A percentile compares a stretch with the other conserved stretches of the same genome.
phyloP scores from a whole-genome alignment of 2,888 invertebrate genomes.

The Leptogaster cylindrica region DNA sequence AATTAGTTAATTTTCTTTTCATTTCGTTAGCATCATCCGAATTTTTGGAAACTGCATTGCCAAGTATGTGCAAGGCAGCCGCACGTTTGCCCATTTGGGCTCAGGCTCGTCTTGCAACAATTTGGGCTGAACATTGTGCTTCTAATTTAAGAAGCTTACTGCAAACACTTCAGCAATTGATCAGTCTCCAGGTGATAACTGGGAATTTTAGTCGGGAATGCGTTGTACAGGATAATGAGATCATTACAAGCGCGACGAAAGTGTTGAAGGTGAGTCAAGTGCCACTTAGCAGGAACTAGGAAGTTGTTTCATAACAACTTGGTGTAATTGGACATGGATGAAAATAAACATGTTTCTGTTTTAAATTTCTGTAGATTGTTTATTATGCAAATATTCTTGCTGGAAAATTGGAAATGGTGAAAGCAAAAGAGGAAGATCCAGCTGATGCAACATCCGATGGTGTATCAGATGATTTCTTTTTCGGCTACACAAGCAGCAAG shows the following conservation, averaged over 20 bases:
- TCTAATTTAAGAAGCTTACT: slow-evolving; percentile 71
- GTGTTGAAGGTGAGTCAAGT: slow-evolving; percentile 74
- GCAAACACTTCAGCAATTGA: slow-evolving; percentile 84
- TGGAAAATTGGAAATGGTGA: slow-evolving; percentile 75
- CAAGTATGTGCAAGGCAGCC: slow-evolving; percentile 78
- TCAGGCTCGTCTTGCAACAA: slow-evolving; percentile 79
- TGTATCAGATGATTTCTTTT: slow-evolving; percentile 59
- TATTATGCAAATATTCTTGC: slow-evolving; percentile 89
- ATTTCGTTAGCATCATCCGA: slow-evolving; percentile 70
- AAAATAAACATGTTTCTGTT: background rate
- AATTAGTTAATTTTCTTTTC: background rate
- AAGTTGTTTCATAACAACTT: too few species aligned
- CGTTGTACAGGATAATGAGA: slow-evolving; percentile 83
- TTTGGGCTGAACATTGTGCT: slow-evolving; percentile 77
- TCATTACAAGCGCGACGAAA: slow-evolving; percentile 83
- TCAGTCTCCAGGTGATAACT: slow-evolving; percentile 83
- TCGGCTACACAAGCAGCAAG: slow-evolving; percentile 55
- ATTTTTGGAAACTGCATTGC: slow-evolving; percentile 82
- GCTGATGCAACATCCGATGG: slow-evolving; percentile 55
- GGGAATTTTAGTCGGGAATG: slow-evolving; percentile 75
- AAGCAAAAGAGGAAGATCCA: slow-evolving; percentile 65
- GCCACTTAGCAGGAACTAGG: too few species aligned
- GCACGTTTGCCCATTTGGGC: slow-evolving; percentile 73
- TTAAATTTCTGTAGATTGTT: slow-evolving; percentile 67
- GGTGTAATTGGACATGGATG: too few species aligned